Base-by-base conservation (phyloP, 1,140 invertebrate species). In the Rhyacophila brunnea region DNA sequence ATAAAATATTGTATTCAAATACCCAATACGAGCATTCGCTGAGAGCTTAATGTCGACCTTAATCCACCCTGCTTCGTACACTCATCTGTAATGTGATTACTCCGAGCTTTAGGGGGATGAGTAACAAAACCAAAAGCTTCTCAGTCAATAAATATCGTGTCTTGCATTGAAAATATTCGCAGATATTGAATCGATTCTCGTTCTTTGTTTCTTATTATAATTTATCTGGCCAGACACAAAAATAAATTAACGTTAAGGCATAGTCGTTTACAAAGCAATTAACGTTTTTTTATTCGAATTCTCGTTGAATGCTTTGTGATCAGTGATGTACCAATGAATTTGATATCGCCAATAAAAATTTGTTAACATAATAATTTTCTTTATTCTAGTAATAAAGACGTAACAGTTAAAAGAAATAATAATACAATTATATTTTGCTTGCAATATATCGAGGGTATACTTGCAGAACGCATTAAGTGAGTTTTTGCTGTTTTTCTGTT, bases 131-230 rank as follows among this genome's bases (percentile, higher is more conserved):
- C 43, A 44, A 42, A 42, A 50, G 52, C 59, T 62, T 62, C 38
- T 57, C 36, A 43, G 60, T 57, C 53, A 57, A 62, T 62, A 62
- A 62, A 57, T 57, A 52, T 38, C 60, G 60, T 62, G 60, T 57
- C 53, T 51, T 52, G 49, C 53, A 62, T 62, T 40, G 60, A 62
- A 62, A 62, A 62, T 62, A 57, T 62, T 62, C 57, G 52, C 53
- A 42, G 49, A 57, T 55, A 53, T 57, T 51, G 49, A 62, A 57
- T 62, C 60, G 52, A 57, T 62, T 51, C 45, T 47, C 40, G 43
- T 45, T 17, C 14, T 45, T 19, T 45, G 18, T 45, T 45, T 45
- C 18, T 15, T 45, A 17, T 45, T 17, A 45, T 45, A 17, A 15
- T 45, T 45, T 45, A 17, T 18, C 6, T 45, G 17, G n/a, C 15